These are phyloP conservation scores for Heliconius cydno DNA, from an alignment of 2,888 invertebrate species.

Conservation along the genomic window DNA sequence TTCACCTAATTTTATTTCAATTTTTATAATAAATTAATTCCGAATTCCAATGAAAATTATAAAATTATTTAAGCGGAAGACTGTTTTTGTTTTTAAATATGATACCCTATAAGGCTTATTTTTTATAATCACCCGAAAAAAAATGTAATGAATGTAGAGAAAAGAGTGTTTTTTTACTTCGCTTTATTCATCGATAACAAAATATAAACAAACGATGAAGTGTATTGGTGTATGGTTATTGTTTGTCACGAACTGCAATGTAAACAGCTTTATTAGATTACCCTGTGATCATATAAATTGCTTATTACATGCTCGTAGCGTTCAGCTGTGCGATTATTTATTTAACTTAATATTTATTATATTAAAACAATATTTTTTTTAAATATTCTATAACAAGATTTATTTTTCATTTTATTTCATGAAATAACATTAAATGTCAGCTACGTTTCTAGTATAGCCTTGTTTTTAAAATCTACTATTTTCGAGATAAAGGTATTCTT, in stretches of 20 bases:
- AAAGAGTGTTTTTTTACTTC: background rate
- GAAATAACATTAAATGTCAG: constrained; percentile 1
- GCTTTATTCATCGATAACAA: background rate
- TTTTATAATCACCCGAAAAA: too few species aligned
- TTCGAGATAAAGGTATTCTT: constrained; percentile 3
- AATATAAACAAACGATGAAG: background rate
- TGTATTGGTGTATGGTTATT: background rate
- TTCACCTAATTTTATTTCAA: too few species aligned
- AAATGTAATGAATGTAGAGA: too few species aligned
- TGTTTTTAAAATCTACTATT: constrained; percentile 5
- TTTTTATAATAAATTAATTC: too few species aligned
- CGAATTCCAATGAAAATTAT: too few species aligned
- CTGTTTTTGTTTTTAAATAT: too few species aligned
- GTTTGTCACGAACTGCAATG: background rate
- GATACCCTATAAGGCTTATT: too few species aligned
- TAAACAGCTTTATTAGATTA: constrained; percentile 2
- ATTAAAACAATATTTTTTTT: too few species aligned
- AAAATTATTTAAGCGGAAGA: too few species aligned
- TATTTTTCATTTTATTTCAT: too few species aligned
- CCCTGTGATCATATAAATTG: too few species aligned
- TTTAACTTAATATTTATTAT: background rate
- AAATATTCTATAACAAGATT: too few species aligned
- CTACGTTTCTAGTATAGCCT: background rate
- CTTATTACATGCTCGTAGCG: background rate
- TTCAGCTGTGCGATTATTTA: background rate